Evolutionary conservation across 2,888 invertebrate species (phyloP), one percentile per base, ranked within the genome.

Genomic region (Andrena bicolor): DNA sequence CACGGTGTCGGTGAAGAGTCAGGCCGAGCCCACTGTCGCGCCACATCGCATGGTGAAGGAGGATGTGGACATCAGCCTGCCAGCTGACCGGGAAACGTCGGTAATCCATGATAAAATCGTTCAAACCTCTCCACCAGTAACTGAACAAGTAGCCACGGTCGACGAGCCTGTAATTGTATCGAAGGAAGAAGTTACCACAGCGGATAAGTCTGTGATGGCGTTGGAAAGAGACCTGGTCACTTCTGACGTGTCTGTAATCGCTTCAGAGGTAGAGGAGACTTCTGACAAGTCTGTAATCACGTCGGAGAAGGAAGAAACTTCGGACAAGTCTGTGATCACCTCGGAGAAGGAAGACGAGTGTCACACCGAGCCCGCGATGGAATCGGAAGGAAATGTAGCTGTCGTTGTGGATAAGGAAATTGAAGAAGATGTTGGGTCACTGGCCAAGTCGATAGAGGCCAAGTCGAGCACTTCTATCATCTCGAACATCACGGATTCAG

Each of bases 401-500:
- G 20, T 10, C 13, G n/a, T 7, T 2, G 1, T 53, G 8, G 49
- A 35, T 16, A 35, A n/a, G 23, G 73, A 80, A 88, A 81, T 61
- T 74, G 86, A 70, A 90, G 91, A 89, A 90, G 87, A 88, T 7
- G 49, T 84, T 23, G 83, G 53, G 2, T 64, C 68, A 2, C 56
- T 49, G 51, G 87, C 83, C 51, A 88, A 83, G 4, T 71, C 68
- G 73, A 80, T 65, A 16, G 84, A 83, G 3, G 89, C 89, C n/a
- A 76, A 73, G 23, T 82, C 82, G 1, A 83, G 84, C 41, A 84
- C 73, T 41, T 91, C 92, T 1, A 80, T 94, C 6, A 94, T 94
- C 65, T 95, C 95, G 2, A 95, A 95, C 23, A 90, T 95, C 65
- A 95, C 94, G 3, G 95, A 95, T 90, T 95, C 95, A 5, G 94